phyloP scores from a whole-genome alignment of 1,140 invertebrate species.

The Magallana gigas region DNA sequence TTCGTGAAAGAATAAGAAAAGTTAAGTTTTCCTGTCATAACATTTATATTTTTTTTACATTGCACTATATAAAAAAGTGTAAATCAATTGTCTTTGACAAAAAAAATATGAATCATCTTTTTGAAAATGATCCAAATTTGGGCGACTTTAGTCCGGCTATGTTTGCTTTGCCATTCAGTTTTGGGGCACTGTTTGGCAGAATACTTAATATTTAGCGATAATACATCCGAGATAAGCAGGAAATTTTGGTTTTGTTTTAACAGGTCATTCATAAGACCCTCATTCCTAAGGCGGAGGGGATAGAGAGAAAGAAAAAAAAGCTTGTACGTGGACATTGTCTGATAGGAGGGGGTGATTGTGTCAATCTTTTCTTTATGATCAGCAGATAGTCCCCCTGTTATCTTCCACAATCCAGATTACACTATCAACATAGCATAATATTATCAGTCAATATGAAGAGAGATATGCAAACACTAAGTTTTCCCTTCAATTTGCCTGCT shows the following conservation, averaged over 20 bases:
- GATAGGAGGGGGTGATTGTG: conserved; percentile 39
- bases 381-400: conserved; percentile 51
- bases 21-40: no score
- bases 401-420: conserved; percentile 42
- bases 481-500: background rate
- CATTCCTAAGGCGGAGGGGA: background rate
- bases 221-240: background rate
- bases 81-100: no score
- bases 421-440: conserved; percentile 44
- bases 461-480: conserved; percentile 17
- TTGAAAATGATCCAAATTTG: background rate
- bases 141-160: background rate
- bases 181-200: background rate
- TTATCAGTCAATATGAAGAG: conserved; percentile 49
- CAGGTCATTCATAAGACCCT: conserved; percentile 1
- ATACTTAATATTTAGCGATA: conserved; percentile 30
- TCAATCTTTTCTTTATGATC: conserved; percentile 67
- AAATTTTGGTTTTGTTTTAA: conserved; percentile 26
- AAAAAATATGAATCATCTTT: background rate
- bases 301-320: background rate
- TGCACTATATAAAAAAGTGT: no score
- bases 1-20: no score
- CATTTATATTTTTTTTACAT: no score
- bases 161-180: conserved; percentile 23
- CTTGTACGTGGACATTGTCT: background rate